Conservation (phyloP, 2,888 invertebrate species). For the Leistus spinibarbis region DNA sequence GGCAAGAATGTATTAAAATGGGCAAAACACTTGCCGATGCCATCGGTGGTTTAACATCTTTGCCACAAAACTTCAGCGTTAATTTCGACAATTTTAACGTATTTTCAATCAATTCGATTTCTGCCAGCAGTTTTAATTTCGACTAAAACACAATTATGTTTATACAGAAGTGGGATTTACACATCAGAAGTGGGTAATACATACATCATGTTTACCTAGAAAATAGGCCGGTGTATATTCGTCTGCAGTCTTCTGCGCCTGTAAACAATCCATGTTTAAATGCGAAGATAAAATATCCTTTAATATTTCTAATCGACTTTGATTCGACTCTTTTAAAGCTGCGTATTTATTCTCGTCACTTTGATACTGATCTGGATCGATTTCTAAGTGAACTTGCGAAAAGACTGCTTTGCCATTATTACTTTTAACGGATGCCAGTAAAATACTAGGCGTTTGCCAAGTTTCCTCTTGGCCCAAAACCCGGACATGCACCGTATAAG, state of each 20-base stretch:
- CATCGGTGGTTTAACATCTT: slow-evolving; percentile 64
- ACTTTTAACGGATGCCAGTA: slow-evolving; percentile 69
- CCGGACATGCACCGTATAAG: slow-evolving; percentile 75
- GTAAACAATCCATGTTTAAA: slow-evolving; percentile 68
- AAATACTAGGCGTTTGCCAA: slow-evolving; percentile 83
- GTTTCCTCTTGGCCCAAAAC: slow-evolving; percentile 84
- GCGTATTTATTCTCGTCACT: slow-evolving; percentile 65
- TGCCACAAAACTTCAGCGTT: slow-evolving; percentile 74
- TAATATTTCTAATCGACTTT: slow-evolving; percentile 78
- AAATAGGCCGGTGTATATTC: slow-evolving; percentile 74
- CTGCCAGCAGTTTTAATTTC: slow-evolving; percentile 72
- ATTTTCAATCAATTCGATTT: slow-evolving; percentile 59
- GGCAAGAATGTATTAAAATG: slow-evolving; percentile 78
- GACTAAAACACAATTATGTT: slow-evolving; percentile 59
- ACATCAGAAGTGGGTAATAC: slow-evolving; percentile 41
- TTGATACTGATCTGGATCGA: slow-evolving; percentile 72
- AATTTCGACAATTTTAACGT: slow-evolving; percentile 64
- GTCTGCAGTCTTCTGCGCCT: slow-evolving; percentile 47
- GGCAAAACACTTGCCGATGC: slow-evolving; percentile 70
- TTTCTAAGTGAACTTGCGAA: slow-evolving; percentile 81
- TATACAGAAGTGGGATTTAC: not conserved
- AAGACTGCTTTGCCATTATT: slow-evolving; percentile 78
- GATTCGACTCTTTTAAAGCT: slow-evolving; percentile 67
- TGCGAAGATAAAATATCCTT: slow-evolving; percentile 75
- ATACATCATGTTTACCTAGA: slow-evolving; percentile 81